phyloP scores from a whole-genome alignment of 2,888 invertebrate genomes.

The Leucoma salicis region DNA sequence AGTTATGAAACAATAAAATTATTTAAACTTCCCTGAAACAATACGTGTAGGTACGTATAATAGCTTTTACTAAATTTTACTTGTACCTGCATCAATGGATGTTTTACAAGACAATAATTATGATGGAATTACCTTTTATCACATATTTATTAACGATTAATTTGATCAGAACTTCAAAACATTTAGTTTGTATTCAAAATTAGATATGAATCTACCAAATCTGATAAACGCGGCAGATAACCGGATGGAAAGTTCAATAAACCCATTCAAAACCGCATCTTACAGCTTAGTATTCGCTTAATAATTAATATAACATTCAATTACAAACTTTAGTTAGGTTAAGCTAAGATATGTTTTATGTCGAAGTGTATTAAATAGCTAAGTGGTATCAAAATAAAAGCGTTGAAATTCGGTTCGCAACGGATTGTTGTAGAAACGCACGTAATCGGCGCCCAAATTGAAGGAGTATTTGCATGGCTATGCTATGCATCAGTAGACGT shows the following conservation, averaged over 20 bases:
- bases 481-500: conserved; percentile 26
- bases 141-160: no score
- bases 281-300: conserved; percentile 22
- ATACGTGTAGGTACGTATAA: no score
- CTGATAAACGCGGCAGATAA: conserved; percentile 38
- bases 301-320: conserved; percentile 8
- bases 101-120: no score
- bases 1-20: no score
- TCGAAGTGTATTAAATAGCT: conserved; percentile 5
- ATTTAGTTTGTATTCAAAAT: neutral
- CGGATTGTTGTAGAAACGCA: conserved; percentile 37
- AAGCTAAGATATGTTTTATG: conserved; percentile 24
- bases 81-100: no score
- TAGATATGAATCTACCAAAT: conserved; percentile 18
- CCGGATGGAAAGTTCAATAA: conserved; percentile 49
- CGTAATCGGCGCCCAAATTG: conserved; percentile 37
- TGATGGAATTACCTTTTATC: no score
- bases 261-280: conserved; percentile 52
- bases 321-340: conserved; percentile 14
- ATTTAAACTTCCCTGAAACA: no score
- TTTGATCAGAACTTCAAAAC: neutral
- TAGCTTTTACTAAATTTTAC: no score
- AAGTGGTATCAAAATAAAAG: conserved; percentile 31
- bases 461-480: conserved; percentile 34
- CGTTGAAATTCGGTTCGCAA: conserved; percentile 40